A percentile compares a stretch with the other conserved stretches of the same genome.
These are phyloP conservation scores for Himalopsyche tibetana DNA, from an alignment of 2,888 invertebrate species.

Conservation along the genomic window DNA sequence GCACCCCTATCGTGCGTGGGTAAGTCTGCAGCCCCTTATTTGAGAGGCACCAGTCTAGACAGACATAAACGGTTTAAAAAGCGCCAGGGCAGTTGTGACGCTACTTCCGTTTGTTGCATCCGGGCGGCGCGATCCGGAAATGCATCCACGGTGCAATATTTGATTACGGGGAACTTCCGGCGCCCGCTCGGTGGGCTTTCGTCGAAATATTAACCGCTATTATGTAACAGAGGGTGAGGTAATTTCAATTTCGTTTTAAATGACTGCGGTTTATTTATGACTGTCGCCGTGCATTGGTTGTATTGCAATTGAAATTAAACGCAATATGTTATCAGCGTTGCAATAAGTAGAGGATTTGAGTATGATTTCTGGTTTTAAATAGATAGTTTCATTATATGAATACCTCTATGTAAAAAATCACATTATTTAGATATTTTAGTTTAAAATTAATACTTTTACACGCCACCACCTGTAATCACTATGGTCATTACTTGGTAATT, in stretches of 20 bases:
- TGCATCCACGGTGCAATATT: conserved; percentile 40
- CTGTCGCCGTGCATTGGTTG: not conserved
- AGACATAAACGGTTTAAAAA: conserved; percentile 42
- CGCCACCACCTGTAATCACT: too few species aligned
- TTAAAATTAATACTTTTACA: too few species aligned
- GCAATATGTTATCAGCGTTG: not conserved
- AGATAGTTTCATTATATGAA: too few species aligned
- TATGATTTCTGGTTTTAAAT: too few species aligned
- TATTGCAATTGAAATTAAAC: not conserved
- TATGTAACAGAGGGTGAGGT: not conserved
- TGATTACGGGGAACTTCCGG: conserved; percentile 43
- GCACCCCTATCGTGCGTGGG: not conserved
- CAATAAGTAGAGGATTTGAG: too few species aligned
- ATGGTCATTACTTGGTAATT: too few species aligned
- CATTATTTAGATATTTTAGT: too few species aligned
- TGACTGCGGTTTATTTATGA: conserved; percentile 31
- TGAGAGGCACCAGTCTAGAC: conserved; percentile 35
- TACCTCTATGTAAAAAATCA: too few species aligned
- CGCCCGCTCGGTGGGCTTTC: conserved; percentile 11
- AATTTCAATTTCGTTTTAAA: conserved; percentile 35
- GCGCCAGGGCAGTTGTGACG: conserved; percentile 40
- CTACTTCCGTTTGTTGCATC: conserved; percentile 32
- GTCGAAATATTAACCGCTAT: conserved; percentile 40
- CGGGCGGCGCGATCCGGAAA: conserved; percentile 43
- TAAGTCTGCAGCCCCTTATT: conserved; percentile 46